Base-by-base conservation (phyloP, 1,140 invertebrate species). In the Hycleus cichorii region DNA sequence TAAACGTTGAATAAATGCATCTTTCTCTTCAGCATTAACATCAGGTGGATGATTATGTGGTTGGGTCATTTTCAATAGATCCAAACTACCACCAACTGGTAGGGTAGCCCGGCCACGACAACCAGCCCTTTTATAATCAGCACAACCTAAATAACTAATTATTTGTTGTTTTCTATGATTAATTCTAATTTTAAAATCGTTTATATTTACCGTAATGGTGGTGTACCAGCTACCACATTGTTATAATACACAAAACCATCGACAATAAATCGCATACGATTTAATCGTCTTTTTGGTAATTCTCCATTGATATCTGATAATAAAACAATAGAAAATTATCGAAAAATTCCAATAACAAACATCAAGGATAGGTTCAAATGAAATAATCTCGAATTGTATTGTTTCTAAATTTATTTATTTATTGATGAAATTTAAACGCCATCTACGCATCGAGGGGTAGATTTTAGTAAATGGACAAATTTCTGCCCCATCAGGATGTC, bases 21-120 rank as follows among this genome's bases (percentile, higher is more conserved):
- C 54, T 51, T 62, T 68, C 43, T 64, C 64, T 38, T 59, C 60
- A 4, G 68, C 66, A 26, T 60, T 58, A 9, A 60, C n/a, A 63
- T 69, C 66, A 3, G 66, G 66, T 2, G 62, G 62, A 49, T 69
- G 68, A 56, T 69, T 69, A 58, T 69, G 67, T 4, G 57, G 53
- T 56, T 64, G 49, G 6, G 62, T 69, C 40, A 69, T 46, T 54
- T 59, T 63, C 38, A 69, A 47, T 24, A 60, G 48, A 46, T 57
- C 47, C 7, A 64, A 39, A 9, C 39, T 53, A 40, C 59, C 64
- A 46, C 54, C 51, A 18, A 68, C 39, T 11, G 68, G 68, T 7
- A 68, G 50, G 2, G 59, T 68, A 39, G 68, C 68, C 54, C 68
- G 59, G 27, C 52, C 68, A 10, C 62, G 60, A 56, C 66, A 69